Conservation (phyloP, 2,797 vertebrate genomes). For the Pempheris klunzingeri region DNA sequence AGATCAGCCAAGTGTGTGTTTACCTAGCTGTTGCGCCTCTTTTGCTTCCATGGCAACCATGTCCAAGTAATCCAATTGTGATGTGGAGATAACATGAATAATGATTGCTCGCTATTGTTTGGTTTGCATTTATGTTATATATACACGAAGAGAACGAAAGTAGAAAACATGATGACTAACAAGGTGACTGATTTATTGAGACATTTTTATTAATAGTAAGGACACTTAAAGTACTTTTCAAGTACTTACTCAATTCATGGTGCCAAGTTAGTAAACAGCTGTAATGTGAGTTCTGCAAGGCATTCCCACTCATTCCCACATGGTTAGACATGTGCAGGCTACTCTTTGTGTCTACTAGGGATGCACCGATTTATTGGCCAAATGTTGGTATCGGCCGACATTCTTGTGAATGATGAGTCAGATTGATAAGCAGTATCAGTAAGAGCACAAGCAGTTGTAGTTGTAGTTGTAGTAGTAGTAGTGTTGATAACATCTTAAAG, state of each 20-base stretch:
- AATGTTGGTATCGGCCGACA: not conserved
- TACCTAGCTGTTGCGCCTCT: conserved; percentile 18
- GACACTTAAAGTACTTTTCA: not conserved
- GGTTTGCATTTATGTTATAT: conserved; percentile 23
- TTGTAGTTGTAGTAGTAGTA: too few species aligned
- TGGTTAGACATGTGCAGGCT: not conserved
- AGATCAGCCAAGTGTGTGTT: conserved; percentile 28
- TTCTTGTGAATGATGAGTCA: too few species aligned
- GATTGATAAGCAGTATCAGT: too few species aligned
- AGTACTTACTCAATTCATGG: not conserved
- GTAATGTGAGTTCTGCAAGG: conserved; percentile 15
- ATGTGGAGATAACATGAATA: conserved; percentile 37
- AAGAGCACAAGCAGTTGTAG: too few species aligned
- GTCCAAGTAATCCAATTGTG: conserved; percentile 40
- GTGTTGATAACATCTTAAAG: too few species aligned
- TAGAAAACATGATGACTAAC: not conserved
- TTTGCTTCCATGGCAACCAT: conserved; percentile 73
- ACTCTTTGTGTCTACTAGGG: not conserved
- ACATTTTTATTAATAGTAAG: conserved; percentile 17
- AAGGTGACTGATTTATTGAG: not conserved
- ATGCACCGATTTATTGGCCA: not conserved
- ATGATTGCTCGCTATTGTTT: conserved; percentile 35
- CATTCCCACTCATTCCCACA: not conserved
- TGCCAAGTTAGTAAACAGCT: conserved; percentile 22
- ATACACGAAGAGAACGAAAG: conserved; percentile 1